Percentiles rank a stretch among this genome's conserved stretches.
Conservation (phyloP, 2,888 invertebrate genomes). For the Macaria notata region DNA sequence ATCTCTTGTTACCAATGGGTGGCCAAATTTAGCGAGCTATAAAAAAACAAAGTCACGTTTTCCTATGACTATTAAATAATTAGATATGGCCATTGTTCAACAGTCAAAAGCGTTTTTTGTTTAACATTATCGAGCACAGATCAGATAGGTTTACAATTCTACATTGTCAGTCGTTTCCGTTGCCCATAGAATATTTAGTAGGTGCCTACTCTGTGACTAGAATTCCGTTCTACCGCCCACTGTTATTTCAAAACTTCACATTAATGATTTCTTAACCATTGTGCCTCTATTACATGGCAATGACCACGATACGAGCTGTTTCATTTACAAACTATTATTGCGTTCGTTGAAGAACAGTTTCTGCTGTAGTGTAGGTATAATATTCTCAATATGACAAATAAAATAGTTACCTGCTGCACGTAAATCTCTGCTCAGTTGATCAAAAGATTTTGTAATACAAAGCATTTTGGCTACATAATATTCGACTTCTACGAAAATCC, state of each 20-base stretch:
- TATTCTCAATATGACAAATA: too few relatives aligned
- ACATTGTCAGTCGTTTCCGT: constrained; percentile 42
- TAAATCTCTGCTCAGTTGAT: too few relatives aligned
- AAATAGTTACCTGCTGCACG: too few relatives aligned
- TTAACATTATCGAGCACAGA: constrained; percentile 33
- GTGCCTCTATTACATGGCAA: constrained; percentile 41
- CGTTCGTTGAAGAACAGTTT: constrained; percentile 19
- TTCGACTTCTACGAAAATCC: too few relatives aligned
- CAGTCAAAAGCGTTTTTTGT: constrained; percentile 28
- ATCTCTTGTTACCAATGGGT: neutral
- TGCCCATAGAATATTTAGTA: constrained; percentile 31
- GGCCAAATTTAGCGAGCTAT: constrained; percentile 9
- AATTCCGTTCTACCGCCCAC: constrained; percentile 42
- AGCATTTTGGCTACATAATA: too few relatives aligned
- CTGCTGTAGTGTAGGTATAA: neutral
- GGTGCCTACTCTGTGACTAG: constrained; percentile 23
- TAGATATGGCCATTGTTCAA: constrained; percentile 28
- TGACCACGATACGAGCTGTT: constrained; percentile 43
- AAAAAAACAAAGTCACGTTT: constrained; percentile 17
- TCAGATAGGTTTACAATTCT: constrained; percentile 41
- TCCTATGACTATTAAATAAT: constrained; percentile 28
- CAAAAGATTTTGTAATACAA: too few relatives aligned
- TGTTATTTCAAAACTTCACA: constrained; percentile 26
- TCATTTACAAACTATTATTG: constrained; percentile 39
- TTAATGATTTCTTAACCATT: constrained; percentile 44